Evolutionary conservation across 2,888 invertebrate genomes (phyloP), one percentile per base, ranked within the genome.

Genomic region (Clistopyga incitator): DNA sequence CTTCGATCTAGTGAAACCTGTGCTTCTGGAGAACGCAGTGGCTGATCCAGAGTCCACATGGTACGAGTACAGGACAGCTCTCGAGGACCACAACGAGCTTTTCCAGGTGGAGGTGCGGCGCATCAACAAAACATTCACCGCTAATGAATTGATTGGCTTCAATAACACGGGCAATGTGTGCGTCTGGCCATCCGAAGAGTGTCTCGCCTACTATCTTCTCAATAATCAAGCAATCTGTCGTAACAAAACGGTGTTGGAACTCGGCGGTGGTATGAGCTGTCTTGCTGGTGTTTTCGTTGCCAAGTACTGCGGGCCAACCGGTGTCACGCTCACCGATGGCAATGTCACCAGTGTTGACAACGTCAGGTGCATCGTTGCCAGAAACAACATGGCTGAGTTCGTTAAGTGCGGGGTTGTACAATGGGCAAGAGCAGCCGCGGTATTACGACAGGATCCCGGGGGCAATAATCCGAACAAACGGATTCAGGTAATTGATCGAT

Each of bases 261-360:
- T 97, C 59, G 97, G 97, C 2, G 97, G 97, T 20, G 97, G 97
- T 3, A 97, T 97, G 96, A 97, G 97, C 23, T 97, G 97, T 87
- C 93, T 97, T 42, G 97, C 97, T 8, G 97, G 97, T 1, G 93
- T 97, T 15, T 95, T 97, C 90, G 94, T 95, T 70, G 96, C 96
- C 78, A 96, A 96, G 89, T 96, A 96, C 88, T 95, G 95, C 78
- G 93, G 94, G 68, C 95, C 96, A 0, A 94, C 94, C 86, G 93
- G 94, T 29, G 96, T 97, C 4, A 95, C 95, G 85, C 94, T 97
- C 47, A 97, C 97, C 15, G 97, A 97, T 91, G 97, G 97, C 47
- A 97, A 97, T 93, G 95, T 95, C 88, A 94, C 95, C 56, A 96
- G 97, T 79, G 95, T 97, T 61, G 95, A 96, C 90, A 97, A 97